Base-by-base conservation (phyloP, 2,888 invertebrate species). In the Patella depressa region DNA sequence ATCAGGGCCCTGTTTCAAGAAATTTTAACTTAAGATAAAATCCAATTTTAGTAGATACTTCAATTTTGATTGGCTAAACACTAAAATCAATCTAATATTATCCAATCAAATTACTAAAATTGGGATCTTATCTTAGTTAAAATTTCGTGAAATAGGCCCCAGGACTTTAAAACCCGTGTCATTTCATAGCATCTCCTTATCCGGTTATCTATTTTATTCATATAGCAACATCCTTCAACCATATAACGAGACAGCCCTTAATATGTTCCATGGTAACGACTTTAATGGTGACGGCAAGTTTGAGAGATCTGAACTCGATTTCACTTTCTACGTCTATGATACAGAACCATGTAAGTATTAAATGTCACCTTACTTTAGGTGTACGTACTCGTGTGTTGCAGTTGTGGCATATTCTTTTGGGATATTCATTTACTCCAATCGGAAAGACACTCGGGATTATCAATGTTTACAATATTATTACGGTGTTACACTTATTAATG, bases 211-310 rank as follows among this genome's bases (percentile, higher is more conserved):
- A 45, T 34, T 45, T 5, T 34, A 45, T 45, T 45, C 4, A 45
- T 19, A 65, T 19, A 65, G n/a, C 11, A 65, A 65, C 65, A 65
- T 19, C 12, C 65, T 65, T 19, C 71, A 75, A 34, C 75, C 78
- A 11, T 78, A 75, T 65, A 75, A 72, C 53, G 53, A 53, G 1
- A 78, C 75, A 15, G 78, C 78, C 3, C 7, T 11, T 11, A 19
- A 11, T 0, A 53, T 78, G 78, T 78, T 78, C 34, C 24, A 45
- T n/a, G 34, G n/a, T 15, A 57, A 53, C n/a, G 78, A 78, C 53
- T 15, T 54, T 65, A 72, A 78, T 54, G 54, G 70, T 19, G 74
- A 78, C n/a, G 72, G 72, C 2, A 65, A 53, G 5, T 45, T 73
- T 11, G 54, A 45, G 7, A 9, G 71, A 3, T 7, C 12, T 17